Conservation (phyloP, 2,797 vertebrate species). For the Perodicticus potto region DNA sequence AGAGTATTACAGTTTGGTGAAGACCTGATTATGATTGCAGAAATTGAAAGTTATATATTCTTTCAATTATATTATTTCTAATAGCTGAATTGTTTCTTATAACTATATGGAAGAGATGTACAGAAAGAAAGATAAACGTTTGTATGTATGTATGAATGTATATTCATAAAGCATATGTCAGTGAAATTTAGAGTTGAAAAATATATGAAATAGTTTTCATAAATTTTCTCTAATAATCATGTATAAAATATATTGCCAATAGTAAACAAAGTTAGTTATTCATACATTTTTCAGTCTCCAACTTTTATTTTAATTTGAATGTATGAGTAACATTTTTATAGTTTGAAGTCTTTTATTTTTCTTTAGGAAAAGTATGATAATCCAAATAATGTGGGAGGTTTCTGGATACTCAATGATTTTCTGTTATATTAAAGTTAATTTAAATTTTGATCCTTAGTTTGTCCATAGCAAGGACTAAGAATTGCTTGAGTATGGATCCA, state of each 20-base stretch:
- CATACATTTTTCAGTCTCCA: not conserved
- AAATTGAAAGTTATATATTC: not conserved
- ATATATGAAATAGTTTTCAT: not conserved
- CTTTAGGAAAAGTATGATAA: not conserved
- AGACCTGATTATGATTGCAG: not conserved
- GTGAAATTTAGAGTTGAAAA: not conserved
- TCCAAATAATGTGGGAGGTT: not conserved
- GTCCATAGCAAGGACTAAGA: not conserved
- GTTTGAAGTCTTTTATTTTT: constrained; percentile 15
- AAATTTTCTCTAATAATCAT: not conserved
- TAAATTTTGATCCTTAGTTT: constrained; percentile 39
- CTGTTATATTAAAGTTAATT: constrained; percentile 8
- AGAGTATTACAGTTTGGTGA: not conserved
- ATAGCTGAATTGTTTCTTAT: not conserved
- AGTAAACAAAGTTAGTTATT: constrained; percentile 12
- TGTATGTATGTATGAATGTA: not conserved
- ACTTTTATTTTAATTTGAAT: constrained; percentile 38
- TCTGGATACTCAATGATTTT: constrained; percentile 3
- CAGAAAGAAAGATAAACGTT: not conserved
- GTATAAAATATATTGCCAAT: not conserved
- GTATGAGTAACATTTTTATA: not conserved
- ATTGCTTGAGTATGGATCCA: constrained; percentile 32
- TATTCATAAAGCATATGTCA: not conserved
- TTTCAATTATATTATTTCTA: not conserved
- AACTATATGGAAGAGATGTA: not conserved